Conservation (phyloP, 2,888 invertebrate species). For the Hecatera dysodea region DNA sequence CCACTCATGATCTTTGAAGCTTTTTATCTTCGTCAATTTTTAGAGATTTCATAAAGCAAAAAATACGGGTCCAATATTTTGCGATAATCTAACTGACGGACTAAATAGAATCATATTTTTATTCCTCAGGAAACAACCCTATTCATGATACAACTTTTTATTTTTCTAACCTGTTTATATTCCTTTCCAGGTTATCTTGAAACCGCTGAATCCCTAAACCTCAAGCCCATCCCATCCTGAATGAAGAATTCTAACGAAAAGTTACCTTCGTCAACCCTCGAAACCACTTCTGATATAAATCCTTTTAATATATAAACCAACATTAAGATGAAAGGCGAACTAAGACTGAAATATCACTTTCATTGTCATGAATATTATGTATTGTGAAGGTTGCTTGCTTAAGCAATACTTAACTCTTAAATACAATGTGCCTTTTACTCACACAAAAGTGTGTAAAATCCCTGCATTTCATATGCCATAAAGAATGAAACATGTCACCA, state of each 20-base stretch:
- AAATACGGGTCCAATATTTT: too few species aligned
- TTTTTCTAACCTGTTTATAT: neutral
- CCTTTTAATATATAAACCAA: slow-evolving; percentile 14
- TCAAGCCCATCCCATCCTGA: slow-evolving; percentile 15
- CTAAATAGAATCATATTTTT: too few species aligned
- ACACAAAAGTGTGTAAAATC: too few species aligned
- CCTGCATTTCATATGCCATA: too few species aligned
- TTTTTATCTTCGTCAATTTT: too few species aligned
- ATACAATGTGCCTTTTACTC: too few species aligned
- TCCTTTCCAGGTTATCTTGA: slow-evolving; percentile 37
- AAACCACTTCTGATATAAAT: slow-evolving; percentile 6
- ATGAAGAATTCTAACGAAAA: slow-evolving; percentile 29
- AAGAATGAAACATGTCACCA: too few species aligned
- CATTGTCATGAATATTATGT: neutral
- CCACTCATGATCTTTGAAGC: too few species aligned
- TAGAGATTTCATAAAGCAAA: too few species aligned
- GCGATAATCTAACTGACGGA: too few species aligned
- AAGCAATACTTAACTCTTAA: too few species aligned
- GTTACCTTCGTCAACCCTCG: slow-evolving; percentile 21
- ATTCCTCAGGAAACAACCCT: too few species aligned
- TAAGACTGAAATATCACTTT: neutral
- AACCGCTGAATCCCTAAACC: slow-evolving; percentile 24
- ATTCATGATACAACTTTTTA: neutral
- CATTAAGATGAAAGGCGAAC: neutral
- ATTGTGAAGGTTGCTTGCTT: neutral